Evolutionary conservation across 2,888 invertebrate species (phyloP), one percentile per base, ranked within the genome.

Genomic region (Cepaea hortensis): DNA sequence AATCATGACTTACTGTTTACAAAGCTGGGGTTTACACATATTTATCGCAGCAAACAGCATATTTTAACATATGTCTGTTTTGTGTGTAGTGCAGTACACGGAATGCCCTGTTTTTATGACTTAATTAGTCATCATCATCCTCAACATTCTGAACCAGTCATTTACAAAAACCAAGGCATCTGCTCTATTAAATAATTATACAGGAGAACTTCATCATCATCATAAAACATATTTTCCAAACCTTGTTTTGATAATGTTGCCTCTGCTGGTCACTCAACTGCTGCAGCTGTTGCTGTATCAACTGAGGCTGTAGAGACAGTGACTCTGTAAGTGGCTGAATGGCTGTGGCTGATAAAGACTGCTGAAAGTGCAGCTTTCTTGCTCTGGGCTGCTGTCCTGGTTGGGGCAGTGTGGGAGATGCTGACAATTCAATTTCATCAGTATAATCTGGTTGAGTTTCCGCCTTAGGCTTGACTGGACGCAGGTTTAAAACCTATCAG

Each of bases 351-450:
- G 76, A 23, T n/a, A n/a, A 3, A 35, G 81, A 35, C 50, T 55
- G 73, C 13, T 76, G 61, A 55, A 79, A 85, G 15, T 85, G 84
- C 72, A 84, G 35, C 35, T 80, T 87, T n/a, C 83, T 83, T 55
- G 84, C 79, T 35, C 82, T 48, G 0, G 80, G 77, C 62, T 65
- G 86, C 55, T 77, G 86, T 35, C 81, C 76, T 65, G 81, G 86
- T 7, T 70, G 73, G 0, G 84, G 81, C 48, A 87, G 62, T 62
- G 83, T 87, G 23, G 89, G 89, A 46, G 89, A 89, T 9, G 89
- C 89, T 1, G 89, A 89, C 61, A 85, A 61, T 77, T 89, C 88
- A 13, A 89, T 86, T 7, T 81, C 87, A 79, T 87, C 77, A 9
- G 84, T 18, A 65, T 55, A 62, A n/a, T 48, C 20, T 23, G 61